These are phyloP conservation scores for Neomorphus geoffroyi DNA, from an alignment of 2,797 vertebrate genomes.

Conservation along the genomic window DNA sequence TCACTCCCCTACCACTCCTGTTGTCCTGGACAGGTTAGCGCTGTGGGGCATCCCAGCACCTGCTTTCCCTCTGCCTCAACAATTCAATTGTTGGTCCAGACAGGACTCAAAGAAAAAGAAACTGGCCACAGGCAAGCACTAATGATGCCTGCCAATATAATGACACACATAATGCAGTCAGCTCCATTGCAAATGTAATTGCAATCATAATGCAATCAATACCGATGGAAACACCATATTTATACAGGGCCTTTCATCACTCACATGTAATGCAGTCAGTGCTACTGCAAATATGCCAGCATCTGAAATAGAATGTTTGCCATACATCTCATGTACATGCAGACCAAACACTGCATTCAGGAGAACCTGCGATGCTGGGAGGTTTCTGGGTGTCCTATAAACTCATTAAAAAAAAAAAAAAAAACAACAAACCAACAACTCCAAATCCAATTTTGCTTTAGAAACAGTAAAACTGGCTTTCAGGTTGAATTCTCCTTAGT, in stretches of 20 bases:
- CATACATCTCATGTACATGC: conserved; percentile 16
- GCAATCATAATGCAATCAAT: conserved; percentile 54
- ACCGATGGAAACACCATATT: conserved; percentile 58
- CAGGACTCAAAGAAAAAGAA: accelerated
- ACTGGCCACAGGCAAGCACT: not conserved
- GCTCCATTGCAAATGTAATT: conserved; percentile 52
- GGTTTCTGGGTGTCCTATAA: not conserved
- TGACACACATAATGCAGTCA: not conserved
- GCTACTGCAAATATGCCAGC: conserved; percentile 70
- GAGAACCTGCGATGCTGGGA: not conserved
- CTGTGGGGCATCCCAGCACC: not conserved
- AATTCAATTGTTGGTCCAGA: not conserved
- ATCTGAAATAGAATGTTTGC: conserved; percentile 68
- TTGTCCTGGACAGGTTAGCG: not conserved
- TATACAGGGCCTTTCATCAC: conserved; percentile 72
- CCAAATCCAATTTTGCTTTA: not conserved
- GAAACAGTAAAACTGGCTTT: not conserved
- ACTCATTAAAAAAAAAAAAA: not conserved
- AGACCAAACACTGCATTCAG: conserved; percentile 40
- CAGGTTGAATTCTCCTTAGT: not conserved
- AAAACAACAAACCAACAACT: not conserved
- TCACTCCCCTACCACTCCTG: accelerated
- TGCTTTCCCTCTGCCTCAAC: not conserved
- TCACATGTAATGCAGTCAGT: conserved; percentile 56
- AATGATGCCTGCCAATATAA: not conserved